Conservation (phyloP, 2,113 vertebrate genomes). For the Percopsis transmontana region DNA sequence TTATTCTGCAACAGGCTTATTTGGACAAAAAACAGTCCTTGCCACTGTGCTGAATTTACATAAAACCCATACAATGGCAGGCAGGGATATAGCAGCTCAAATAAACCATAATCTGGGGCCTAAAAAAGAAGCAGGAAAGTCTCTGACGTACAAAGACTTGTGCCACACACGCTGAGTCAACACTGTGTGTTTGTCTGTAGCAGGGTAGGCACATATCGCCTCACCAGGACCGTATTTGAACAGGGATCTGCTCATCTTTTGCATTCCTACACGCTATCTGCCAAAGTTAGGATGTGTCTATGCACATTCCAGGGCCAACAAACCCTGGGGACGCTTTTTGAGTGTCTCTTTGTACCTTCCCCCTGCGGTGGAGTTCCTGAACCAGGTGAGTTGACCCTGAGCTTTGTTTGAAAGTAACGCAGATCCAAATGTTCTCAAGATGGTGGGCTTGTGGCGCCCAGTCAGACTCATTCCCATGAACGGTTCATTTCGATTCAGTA, state of each 20-base stretch:
- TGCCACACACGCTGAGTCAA: conserved; percentile 59
- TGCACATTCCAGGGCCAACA: conserved; percentile 20
- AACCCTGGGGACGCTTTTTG: neutral
- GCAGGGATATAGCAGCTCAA: conserved; percentile 43
- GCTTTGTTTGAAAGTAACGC: neutral
- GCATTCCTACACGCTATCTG: conserved; percentile 11
- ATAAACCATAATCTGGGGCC: conserved; percentile 37
- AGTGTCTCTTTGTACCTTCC: conserved; percentile 47
- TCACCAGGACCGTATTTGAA: conserved; percentile 44
- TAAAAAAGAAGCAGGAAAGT: conserved; percentile 11
- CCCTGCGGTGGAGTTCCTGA: neutral
- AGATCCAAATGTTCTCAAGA: neutral
- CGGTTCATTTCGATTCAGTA: too few relatives aligned
- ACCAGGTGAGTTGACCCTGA: neutral
- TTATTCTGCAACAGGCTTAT: too few relatives aligned
- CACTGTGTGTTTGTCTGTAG: conserved; percentile 49
- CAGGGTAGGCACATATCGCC: conserved; percentile 19
- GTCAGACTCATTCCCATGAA: too few relatives aligned
- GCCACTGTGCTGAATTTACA: conserved; percentile 36
- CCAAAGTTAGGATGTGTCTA: conserved; percentile 22
- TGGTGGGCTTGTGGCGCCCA: neutral
- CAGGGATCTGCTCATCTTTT: conserved; percentile 40
- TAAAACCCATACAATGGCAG: conserved; percentile 44
- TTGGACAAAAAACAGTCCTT: neutral
- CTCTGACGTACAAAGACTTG: conserved; percentile 53